Base-by-base conservation (phyloP, 1,140 invertebrate genomes). In the Cydia splendana region DNA sequence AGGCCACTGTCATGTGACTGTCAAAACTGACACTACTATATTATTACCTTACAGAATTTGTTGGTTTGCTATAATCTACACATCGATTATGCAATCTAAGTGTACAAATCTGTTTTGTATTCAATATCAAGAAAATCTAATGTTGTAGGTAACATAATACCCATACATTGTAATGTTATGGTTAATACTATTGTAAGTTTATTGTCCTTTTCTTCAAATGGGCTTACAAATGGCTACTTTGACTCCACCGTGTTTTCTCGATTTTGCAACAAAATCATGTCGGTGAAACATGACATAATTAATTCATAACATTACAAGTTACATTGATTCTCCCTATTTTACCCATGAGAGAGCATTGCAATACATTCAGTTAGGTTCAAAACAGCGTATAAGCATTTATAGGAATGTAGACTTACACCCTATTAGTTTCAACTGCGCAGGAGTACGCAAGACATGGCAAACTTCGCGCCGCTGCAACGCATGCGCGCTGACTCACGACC, bases 1-100 rank as follows among this genome's bases (percentile, higher is more conserved):
- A 18, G 67, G 67, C 67, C 67, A 71, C 67, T 71, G 67, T 71
- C 67, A 71, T 10, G 34, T 71, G 34, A 71, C 67, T 71, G 38
- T 20, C 30, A 71, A 42, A 71, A 42, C 24, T 71, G 67, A 71
- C 67, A 71, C 38, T n/a, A 62, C 18, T 62, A 20, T n/a, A 62
- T 62, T n/a, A 62, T 62, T 24, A 62, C 57, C 57, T 62, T 62
- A 20, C 57, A 62, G 53, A 62, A 24, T 62, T 24, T 62, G 20
- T 62, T 24, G 18, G 18, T 62, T 62, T 12, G 1, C 57, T 10
- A 62, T 24, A 18, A 7, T n/a, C 0, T 62, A 12, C 2, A 62
- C 57, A 62, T 7, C 3, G 2, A 24, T 62, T 62, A 62, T 62
- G 57, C 18, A 62, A 45, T 45, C 10, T 12, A 45, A 45, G 12